phyloP scores from a whole-genome alignment of 92 coral and sea anemone genomes.

The Porites rus region DNA sequence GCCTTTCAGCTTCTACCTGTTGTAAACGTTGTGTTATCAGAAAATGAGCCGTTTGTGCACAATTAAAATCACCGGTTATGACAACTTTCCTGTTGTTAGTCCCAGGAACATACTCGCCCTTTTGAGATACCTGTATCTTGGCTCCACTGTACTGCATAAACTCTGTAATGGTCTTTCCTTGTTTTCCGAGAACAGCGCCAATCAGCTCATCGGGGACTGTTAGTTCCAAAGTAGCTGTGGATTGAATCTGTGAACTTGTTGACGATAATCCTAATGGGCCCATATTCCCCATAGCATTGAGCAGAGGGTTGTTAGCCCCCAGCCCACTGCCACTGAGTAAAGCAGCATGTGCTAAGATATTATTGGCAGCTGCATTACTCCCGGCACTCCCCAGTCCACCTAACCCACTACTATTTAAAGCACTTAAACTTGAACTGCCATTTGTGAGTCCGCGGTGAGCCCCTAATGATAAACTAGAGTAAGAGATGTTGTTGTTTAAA shows the following conservation, averaged over 20 bases:
- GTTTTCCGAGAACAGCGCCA: constrained; percentile 96
- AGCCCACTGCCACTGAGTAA: constrained; percentile 88
- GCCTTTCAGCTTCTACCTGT: constrained; percentile 93
- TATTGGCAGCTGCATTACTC: constrained; percentile 78
- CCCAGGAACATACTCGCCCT: constrained; percentile 98
- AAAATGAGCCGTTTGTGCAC: constrained; percentile 98
- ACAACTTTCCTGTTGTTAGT: constrained; percentile 98
- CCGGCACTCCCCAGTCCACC: constrained; percentile 84
- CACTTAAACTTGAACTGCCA: constrained; percentile 62
- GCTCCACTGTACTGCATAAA: constrained; percentile 99
- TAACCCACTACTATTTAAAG: constrained; percentile 62
- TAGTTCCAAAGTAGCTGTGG: constrained; percentile 96
- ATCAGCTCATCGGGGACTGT: constrained; percentile 98
- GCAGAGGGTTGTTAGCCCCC: constrained; percentile 74
- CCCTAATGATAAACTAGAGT: constrained; percentile 73
- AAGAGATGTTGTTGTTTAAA: constrained; percentile 92
- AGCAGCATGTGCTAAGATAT: constrained; percentile 93
- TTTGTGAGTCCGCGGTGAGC: constrained; percentile 45
- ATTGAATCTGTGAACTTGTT: constrained; percentile 82
- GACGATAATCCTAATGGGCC: constrained; percentile 80
- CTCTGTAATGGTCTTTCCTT: constrained; percentile 97
- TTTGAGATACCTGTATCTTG: constrained; percentile 94
- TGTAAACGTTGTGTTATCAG: constrained; percentile 95
- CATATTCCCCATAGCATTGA: constrained; percentile 77
- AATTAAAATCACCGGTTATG: constrained; percentile 93